A percentile compares a stretch with the other conserved stretches of the same genome.
Conservation (phyloP, 2,113 vertebrate species). For the Oreocharis arfaki region DNA sequence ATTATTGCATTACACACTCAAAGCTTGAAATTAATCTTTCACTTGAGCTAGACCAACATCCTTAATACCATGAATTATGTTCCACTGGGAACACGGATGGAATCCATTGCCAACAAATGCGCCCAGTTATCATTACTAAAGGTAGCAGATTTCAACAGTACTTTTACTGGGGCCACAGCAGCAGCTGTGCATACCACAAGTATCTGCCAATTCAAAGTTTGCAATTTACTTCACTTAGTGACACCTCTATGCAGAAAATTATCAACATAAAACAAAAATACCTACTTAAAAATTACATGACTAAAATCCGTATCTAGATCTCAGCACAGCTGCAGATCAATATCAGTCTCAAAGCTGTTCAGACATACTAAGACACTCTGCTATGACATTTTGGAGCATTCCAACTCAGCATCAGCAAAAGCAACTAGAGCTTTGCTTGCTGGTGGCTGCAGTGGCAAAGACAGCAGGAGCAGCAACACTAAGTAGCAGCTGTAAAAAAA, state of each 20-base stretch:
- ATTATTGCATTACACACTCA: neutral
- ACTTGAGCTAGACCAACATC: neutral
- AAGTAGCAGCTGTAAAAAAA: neutral
- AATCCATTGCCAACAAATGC: fast-evolving
- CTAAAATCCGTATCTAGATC: neutral
- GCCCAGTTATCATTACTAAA: neutral
- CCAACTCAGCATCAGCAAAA: neutral
- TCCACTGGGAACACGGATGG: neutral
- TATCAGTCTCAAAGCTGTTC: neutral
- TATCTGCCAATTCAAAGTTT: neutral
- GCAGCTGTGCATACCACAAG: neutral
- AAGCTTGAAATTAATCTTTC: neutral
- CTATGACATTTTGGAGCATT: neutral
- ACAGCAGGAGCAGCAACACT: neutral
- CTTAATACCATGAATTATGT: neutral
- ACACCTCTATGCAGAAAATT: neutral
- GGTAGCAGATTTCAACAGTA: neutral
- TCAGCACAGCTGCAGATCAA: neutral
- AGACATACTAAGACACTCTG: neutral
- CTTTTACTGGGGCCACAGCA: neutral
- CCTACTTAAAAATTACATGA: neutral
- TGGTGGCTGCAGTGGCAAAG: neutral
- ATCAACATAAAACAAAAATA: neutral
- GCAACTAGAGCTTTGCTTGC: neutral
- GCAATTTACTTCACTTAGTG: neutral